Evolutionary conservation across 2,888 invertebrate genomes (phyloP).

Genomic region (Philhelius pedissequus): DNA sequence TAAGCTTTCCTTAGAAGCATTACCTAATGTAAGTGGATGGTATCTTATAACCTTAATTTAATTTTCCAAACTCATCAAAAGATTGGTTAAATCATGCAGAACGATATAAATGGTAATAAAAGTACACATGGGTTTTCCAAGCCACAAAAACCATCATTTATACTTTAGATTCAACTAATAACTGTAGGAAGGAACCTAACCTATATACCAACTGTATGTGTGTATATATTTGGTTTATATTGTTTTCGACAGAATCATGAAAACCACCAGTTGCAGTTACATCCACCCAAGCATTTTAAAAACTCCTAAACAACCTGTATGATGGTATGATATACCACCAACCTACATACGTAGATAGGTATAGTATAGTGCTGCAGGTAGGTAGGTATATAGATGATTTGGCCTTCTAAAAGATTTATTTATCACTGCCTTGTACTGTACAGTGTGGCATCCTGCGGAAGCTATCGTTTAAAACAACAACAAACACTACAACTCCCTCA

Average conservation of each 20-base stretch:
- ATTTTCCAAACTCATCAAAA: too few relatives aligned
- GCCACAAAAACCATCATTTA: background rate
- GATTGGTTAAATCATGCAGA: too few relatives aligned
- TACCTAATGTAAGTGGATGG: too few relatives aligned
- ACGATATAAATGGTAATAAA: too few relatives aligned
- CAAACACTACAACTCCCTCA: background rate
- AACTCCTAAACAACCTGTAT: background rate
- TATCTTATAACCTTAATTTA: too few relatives aligned
- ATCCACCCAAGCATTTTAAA: background rate
- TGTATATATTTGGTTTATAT: background rate
- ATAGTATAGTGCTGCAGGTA: too few relatives aligned
- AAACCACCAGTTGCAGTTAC: background rate
- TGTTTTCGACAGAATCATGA: background rate
- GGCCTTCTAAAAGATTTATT: slow-evolving; percentile 25
- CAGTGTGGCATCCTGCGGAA: slow-evolving; percentile 40
- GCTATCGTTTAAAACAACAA: slow-evolving; percentile 21
- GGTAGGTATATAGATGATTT: background rate
- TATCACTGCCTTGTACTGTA: slow-evolving; percentile 44
- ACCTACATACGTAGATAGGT: too few relatives aligned
- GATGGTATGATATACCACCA: too few relatives aligned
- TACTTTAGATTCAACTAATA: background rate
- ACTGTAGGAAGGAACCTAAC: background rate
- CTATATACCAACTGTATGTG: too few relatives aligned
- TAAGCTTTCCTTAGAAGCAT: too few relatives aligned
- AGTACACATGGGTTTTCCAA: too few relatives aligned